Percentiles rank a stretch among this genome's conserved stretches.
These are phyloP conservation scores for Cyprinus carpio DNA, from an alignment of 2,113 vertebrate genomes.

Conservation along the genomic window DNA sequence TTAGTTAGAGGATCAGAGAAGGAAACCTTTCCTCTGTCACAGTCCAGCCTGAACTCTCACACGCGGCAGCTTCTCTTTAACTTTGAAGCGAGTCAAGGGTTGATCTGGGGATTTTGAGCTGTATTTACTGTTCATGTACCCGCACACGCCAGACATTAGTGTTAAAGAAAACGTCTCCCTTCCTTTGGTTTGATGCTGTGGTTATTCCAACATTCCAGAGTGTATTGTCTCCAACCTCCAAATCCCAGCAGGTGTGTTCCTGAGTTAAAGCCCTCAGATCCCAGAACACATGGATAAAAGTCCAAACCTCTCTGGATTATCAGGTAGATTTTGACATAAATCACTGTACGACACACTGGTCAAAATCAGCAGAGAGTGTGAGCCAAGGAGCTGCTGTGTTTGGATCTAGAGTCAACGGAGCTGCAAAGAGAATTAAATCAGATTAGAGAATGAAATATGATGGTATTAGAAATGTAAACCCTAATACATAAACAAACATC, in stretches of 20 bases:
- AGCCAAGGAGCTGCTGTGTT: background rate
- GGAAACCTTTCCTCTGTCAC: background rate
- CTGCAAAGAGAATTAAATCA: background rate
- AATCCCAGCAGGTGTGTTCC: no score
- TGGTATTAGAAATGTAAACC: background rate
- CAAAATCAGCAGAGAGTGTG: background rate
- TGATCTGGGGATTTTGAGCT: no score
- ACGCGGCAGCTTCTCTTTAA: background rate
- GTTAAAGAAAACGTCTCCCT: no score
- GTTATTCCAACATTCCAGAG: no score
- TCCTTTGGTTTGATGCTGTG: no score
- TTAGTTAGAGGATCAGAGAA: background rate
- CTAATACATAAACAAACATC: background rate
- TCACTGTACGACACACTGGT: background rate
- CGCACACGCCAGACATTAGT: no score
- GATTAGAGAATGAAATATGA: background rate
- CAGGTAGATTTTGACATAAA: background rate
- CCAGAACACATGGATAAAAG: no score
- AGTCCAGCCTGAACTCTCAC: background rate
- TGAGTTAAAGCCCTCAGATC: no score
- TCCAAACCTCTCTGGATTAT: no score
- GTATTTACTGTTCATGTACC: no score
- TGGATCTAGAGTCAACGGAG: no score
- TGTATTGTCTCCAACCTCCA: no score
- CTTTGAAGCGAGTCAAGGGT: accelerated